Base-by-base conservation (phyloP, 30 jellyfish, hydroid and myxozoan species). In the Rhopilema esculentum region DNA sequence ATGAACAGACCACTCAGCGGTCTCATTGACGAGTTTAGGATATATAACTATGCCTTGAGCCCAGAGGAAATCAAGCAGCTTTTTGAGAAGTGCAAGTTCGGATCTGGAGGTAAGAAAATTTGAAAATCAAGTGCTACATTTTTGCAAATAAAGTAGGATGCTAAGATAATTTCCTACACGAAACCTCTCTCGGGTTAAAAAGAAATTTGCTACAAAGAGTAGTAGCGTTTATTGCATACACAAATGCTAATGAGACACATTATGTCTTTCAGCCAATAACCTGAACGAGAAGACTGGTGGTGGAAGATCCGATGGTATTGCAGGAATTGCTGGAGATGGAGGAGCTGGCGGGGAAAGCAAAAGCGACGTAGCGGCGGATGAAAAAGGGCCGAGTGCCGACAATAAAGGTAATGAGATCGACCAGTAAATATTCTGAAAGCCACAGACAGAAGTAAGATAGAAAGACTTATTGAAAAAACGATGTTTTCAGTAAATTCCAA, bases 31-130 rank as follows among this genome's bases (percentile, higher is more conserved):
- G 99, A 95, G 75, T 95, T 91, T 86, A 80, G 99, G 85, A 52
- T 95, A 26, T 95, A 95, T 75, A 95, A 95, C 87, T 95, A 95
- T 62, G 98, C 98, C 26, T 72, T 95, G 74, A 90, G 86, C 75
- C 89, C 94, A 20, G 95, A 90, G 27, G 99, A 95, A 69, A 92
- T 95, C 88, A 90, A 90, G 70, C 98, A 96, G 21, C 95, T 95
- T n/a, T 95, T 72, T 53, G 90, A 78, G 84, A 96, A 97, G 57
- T 95, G 99, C 90, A 95, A 91, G 66, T 90, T 90, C 50, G 94
- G 93, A 27, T 84, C 93, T 72, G 93, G 93, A 26, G 93, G 93
- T 84, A 52, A 20, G 74, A 40, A 6, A 2, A 6, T 40, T 40
- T n/a, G n/a, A n/a, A n/a, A n/a, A n/a, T n/a, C n/a, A n/a, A n/a